Conservation (phyloP, 1,140 invertebrate genomes). For the Dufourea novaeangliae region DNA sequence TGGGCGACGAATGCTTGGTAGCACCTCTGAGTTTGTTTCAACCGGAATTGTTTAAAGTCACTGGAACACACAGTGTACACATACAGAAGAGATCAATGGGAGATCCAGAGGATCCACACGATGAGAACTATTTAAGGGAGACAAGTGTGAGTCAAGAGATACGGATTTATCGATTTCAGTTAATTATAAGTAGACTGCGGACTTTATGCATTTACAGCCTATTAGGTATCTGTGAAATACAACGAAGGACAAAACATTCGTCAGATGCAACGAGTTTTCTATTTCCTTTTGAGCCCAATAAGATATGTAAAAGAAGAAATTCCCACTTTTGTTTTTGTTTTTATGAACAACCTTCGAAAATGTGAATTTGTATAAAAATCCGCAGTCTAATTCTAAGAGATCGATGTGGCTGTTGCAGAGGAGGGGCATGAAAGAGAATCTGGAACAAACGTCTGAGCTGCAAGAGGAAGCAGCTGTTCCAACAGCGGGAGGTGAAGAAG, state of each 20-base stretch:
- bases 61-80: constrained; percentile 87
- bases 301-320: too few species aligned
- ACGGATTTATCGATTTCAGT: constrained; percentile 2
- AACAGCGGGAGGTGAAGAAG: constrained; percentile 85
- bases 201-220: too few species aligned
- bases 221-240: too few species aligned
- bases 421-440: constrained; percentile 85
- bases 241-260: too few species aligned
- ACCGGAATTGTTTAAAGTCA: constrained; percentile 93
- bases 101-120: constrained; percentile 96
- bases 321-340: too few species aligned
- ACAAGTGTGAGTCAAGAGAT: constrained; percentile 87
- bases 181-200: not conserved
- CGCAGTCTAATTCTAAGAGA: too few species aligned
- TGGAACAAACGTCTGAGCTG: constrained; percentile 80
- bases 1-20: constrained; percentile 96
- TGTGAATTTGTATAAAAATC: too few species aligned
- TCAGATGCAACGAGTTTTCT: too few species aligned
- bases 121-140: constrained; percentile 94
- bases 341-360: too few species aligned
- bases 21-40: constrained; percentile 94
- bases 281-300: too few species aligned
- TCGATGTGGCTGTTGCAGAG: constrained; percentile 77
- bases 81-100: constrained; percentile 89
- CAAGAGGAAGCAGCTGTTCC: constrained; percentile 77